A percentile compares a stretch with the other conserved stretches of the same genome.
Conservation (phyloP, 2,888 invertebrate species). For the Brenthis ino region DNA sequence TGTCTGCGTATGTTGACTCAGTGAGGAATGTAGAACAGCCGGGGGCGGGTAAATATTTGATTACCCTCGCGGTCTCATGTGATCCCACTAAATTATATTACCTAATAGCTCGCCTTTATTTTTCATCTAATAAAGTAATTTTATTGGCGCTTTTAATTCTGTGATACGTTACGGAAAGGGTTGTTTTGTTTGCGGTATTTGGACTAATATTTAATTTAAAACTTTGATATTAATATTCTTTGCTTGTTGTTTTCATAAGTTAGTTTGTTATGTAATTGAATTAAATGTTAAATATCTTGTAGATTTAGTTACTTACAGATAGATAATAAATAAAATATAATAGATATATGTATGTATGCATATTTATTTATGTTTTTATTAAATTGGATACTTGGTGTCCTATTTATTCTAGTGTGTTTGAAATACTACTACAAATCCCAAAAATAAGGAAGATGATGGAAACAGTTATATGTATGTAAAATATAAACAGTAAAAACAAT, state of each 20-base stretch:
- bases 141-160: constrained; percentile 8
- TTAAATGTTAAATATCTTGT: too few relatives aligned
- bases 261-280: too few relatives aligned
- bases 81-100: constrained; percentile 45
- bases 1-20: constrained; percentile 31
- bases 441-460: too few relatives aligned
- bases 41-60: constrained; percentile 46
- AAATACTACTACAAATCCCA: too few relatives aligned
- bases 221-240: background rate
- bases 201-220: background rate
- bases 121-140: constrained; percentile 29
- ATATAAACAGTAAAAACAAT: too few relatives aligned
- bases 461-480: too few relatives aligned
- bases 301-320: too few relatives aligned
- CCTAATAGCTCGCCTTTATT: constrained; percentile 39
- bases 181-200: background rate
- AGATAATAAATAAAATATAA: too few relatives aligned
- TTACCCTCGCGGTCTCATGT: constrained; percentile 42
- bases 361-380: too few relatives aligned
- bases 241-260: background rate
- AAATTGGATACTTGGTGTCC: too few relatives aligned
- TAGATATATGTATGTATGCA: too few relatives aligned
- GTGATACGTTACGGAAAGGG: background rate
- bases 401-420: too few relatives aligned
- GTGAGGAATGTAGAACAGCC: constrained; percentile 38